Percentiles rank a stretch among this genome's conserved stretches.
These are phyloP conservation scores for Pogonocichla stellata DNA, from an alignment of 2,113 vertebrate species.

Conservation along the genomic window DNA sequence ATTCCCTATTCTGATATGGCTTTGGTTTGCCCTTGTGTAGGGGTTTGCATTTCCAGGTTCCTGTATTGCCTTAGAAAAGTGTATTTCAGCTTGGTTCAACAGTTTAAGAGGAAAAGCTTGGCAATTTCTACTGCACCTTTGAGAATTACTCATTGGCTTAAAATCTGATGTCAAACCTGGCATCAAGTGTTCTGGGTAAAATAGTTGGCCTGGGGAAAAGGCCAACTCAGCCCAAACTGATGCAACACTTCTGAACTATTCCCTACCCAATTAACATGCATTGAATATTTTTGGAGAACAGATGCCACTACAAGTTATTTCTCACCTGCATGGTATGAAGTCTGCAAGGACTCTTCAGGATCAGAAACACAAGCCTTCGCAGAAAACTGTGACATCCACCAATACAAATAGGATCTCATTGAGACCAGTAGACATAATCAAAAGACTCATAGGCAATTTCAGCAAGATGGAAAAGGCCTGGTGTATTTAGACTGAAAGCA, in stretches of 20 bases:
- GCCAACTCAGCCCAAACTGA: background rate
- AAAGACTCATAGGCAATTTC: background rate
- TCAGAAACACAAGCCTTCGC: background rate
- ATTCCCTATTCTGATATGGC: background rate
- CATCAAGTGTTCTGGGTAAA: background rate
- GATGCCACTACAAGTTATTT: background rate
- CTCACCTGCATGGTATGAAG: background rate
- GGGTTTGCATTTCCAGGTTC: background rate
- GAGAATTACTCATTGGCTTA: background rate
- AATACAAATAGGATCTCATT: background rate
- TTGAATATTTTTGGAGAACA: background rate
- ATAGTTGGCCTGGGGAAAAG: background rate
- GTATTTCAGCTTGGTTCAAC: background rate
- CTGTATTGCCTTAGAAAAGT: background rate
- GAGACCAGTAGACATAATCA: background rate
- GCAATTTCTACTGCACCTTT: background rate
- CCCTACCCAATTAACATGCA: fast-evolving
- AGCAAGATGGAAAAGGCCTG: background rate
- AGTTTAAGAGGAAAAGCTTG: background rate
- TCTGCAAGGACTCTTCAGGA: background rate
- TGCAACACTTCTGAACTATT: background rate
- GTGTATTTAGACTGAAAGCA: background rate
- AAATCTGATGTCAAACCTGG: background rate
- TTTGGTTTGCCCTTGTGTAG: background rate
- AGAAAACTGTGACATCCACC: background rate